These are phyloP conservation scores for Lochmaea capreae DNA, from an alignment of 2,888 invertebrate genomes.

Conservation along the genomic window DNA sequence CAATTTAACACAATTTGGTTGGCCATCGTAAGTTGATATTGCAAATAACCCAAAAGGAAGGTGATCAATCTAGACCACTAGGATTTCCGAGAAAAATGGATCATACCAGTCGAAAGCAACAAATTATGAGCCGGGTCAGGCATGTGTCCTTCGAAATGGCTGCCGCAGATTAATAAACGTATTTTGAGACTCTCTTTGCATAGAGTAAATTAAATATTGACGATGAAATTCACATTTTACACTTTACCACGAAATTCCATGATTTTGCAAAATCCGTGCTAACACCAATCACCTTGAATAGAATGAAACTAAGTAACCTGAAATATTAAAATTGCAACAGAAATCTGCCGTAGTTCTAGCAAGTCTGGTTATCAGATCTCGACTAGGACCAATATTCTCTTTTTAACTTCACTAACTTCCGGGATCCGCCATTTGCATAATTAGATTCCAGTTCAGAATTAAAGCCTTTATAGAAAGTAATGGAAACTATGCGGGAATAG, in stretches of 20 bases:
- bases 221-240: too few species aligned
- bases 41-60: too few species aligned
- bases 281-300: neutral
- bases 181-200: too few species aligned
- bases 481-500: slow-evolving; percentile 42
- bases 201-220: too few species aligned
- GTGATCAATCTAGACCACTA: too few species aligned
- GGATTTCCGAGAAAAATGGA: too few species aligned
- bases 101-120: too few species aligned
- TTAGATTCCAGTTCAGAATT: slow-evolving; percentile 38
- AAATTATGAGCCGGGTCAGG: too few species aligned
- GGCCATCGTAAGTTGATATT: too few species aligned
- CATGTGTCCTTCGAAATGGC: too few species aligned
- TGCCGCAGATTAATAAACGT: too few species aligned
- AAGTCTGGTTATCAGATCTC: neutral
- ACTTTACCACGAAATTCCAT: neutral
- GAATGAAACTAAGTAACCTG: neutral
- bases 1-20: too few species aligned
- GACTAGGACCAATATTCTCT: slow-evolving; percentile 13
- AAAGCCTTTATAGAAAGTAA: slow-evolving; percentile 37
- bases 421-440: slow-evolving; percentile 38
- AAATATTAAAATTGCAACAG: neutral
- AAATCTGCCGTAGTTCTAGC: neutral
- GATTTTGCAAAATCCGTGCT: neutral
- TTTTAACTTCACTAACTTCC: slow-evolving; percentile 33